A percentile compares a stretch with the other conserved stretches of the same genome.
These are phyloP conservation scores for Sula dactylatra DNA, from an alignment of 2,113 vertebrate species.

Conservation along the genomic window DNA sequence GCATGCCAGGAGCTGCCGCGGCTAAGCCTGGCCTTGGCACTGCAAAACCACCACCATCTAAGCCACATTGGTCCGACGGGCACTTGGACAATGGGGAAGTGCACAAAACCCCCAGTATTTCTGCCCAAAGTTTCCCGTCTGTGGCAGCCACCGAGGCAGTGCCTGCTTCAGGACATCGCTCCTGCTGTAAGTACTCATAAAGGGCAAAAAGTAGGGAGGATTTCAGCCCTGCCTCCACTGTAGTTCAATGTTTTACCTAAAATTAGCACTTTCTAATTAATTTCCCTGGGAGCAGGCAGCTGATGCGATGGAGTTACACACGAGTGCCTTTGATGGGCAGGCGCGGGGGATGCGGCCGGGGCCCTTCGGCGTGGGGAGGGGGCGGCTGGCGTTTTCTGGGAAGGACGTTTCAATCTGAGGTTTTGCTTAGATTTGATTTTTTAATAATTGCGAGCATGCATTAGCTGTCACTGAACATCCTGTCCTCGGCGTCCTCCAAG, in stretches of 20 bases:
- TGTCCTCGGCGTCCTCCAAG: accelerated
- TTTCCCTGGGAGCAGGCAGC: neutral
- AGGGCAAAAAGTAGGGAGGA: accelerated
- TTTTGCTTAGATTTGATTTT: neutral
- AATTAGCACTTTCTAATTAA: neutral
- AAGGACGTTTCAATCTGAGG: accelerated
- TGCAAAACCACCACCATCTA: accelerated
- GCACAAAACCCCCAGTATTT: accelerated
- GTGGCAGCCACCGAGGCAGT: neutral
- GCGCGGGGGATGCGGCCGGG: accelerated
- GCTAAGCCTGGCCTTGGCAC: accelerated
- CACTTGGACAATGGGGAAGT: neutral
- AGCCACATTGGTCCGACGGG: accelerated
- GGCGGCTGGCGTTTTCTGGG: accelerated
- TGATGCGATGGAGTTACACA: neutral
- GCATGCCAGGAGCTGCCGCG: neutral
- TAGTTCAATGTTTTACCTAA: neutral
- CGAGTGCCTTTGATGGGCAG: neutral
- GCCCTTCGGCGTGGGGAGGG: neutral
- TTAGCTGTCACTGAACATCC: accelerated
- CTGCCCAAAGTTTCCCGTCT: neutral
- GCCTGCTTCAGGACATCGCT: accelerated
- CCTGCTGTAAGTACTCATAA: neutral
- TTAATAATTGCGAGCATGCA: accelerated
- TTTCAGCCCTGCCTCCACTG: neutral